Base-by-base conservation (phyloP, 1,140 invertebrate genomes). In the Eubasilissa regina region DNA sequence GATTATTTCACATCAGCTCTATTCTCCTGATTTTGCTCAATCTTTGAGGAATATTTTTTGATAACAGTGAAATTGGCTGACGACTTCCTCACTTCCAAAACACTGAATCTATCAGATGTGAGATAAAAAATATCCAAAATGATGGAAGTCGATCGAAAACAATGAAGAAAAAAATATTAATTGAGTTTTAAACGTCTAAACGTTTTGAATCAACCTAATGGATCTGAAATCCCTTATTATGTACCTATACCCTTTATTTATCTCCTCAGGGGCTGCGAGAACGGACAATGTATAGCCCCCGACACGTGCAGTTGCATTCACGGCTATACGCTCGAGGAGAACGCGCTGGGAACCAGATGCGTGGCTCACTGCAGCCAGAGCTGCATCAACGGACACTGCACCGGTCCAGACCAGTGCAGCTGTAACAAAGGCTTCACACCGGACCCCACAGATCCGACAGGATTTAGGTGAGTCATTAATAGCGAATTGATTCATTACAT, bases 311-410 rank as follows among this genome's bases (percentile, higher is more conserved):
- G 85, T 21, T 90, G 89, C 60, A 66, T 80, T 8, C 55, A 77
- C 13, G 89, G 88, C 0, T 89, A 82, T 58, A 83, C 83, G 45
- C 84, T 84, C 25, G 12, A 66, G 0, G 35, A 66, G 78, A 85
- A 88, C 66, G 80, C 70, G 51, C n/a, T 35, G n/a, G 74, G 53
- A 21, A 70, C 74, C 9, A 84, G 81, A 43, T 90, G 89, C 47
- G 76, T 84, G 56, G 85, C 87, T 35, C 84, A 85, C 66, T 92
- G 91, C 81, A 85, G 87, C 48, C 77, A 86, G 53, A 84, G 85
- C 3, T 92, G 91, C 77, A 79, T 91, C 17, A 91, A 91, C 78
- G 91, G 90, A 4, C 72, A 85, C 45, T 92, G 91, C 80, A 84
- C 86, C 35, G 88, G 87, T 74, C 85, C 87, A 12, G 87, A 91